A percentile compares a stretch with the other conserved stretches of the same genome.
These are phyloP conservation scores for Ernsta delagoae DNA, from an alignment of 2,888 invertebrate species.

Conservation along the genomic window DNA sequence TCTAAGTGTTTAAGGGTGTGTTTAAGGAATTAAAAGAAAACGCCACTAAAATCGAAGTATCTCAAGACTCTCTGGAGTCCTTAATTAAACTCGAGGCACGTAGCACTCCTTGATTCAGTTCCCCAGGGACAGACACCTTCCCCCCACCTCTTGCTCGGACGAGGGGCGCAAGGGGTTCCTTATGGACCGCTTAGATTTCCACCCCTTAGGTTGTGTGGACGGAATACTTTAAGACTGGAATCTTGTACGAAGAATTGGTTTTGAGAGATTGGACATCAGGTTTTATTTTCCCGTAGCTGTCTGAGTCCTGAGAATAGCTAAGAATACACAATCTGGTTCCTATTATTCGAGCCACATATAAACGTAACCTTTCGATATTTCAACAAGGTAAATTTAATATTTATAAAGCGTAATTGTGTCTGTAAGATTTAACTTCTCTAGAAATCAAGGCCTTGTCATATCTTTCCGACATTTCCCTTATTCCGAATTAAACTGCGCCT, in stretches of 20 bases:
- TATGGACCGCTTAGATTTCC: conserved; percentile 84
- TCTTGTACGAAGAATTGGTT: conserved; percentile 81
- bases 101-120: conserved; percentile 83
- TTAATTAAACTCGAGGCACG: conserved; percentile 83
- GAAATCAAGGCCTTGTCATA: conserved; percentile 42
- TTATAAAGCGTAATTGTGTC: too few species aligned
- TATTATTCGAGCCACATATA: neutral
- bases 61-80: conserved; percentile 72
- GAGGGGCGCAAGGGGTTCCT: conserved; percentile 60
- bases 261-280: conserved; percentile 76
- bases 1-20: conserved; percentile 30
- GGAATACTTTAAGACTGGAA: conserved; percentile 81
- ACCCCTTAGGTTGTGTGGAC: conserved; percentile 77
- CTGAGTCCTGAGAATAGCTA: conserved; percentile 33
- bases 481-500: conserved; percentile 59
- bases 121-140: conserved; percentile 63
- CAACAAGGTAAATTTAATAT: too few species aligned
- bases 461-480: conserved; percentile 63
- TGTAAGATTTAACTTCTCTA: too few species aligned
- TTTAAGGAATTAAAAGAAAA: conserved; percentile 70
- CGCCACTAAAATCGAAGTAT: conserved; percentile 82
- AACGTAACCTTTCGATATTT: too few species aligned
- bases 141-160: conserved; percentile 54
- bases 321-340: neutral
- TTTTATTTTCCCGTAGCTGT: conserved; percentile 56